Evolutionary conservation across 2,888 invertebrate species (phyloP).

Genomic region (Drosophila birchii): DNA sequence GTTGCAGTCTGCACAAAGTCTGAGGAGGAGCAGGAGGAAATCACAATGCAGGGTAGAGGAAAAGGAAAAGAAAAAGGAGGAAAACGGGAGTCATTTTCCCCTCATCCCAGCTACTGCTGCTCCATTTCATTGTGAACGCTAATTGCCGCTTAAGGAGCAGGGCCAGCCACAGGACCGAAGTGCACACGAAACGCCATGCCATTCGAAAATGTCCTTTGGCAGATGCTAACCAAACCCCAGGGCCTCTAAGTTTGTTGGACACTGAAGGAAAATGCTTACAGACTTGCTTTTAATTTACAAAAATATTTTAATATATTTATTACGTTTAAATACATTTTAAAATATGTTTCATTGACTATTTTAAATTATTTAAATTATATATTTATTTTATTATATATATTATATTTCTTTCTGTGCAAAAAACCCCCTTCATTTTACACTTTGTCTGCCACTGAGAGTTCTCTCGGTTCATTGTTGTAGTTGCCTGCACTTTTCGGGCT

Average conservation of each 20-base stretch:
- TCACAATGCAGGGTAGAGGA: background rate
- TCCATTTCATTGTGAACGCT: slow-evolving; percentile 64
- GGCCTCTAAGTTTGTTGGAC: background rate
- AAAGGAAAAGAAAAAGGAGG: background rate
- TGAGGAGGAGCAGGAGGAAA: background rate
- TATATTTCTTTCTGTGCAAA: slow-evolving; percentile 1
- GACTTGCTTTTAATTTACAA: background rate
- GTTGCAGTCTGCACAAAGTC: slow-evolving; percentile 27
- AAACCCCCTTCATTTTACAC: slow-evolving; percentile 8
- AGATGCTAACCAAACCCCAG: slow-evolving; percentile 19
- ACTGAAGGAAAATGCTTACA: background rate
- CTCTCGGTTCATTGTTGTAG: slow-evolving; percentile 24
- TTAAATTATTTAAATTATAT: background rate
- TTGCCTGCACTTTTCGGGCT: slow-evolving; percentile 62
- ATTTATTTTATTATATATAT: accelerated
- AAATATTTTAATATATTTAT: background rate
- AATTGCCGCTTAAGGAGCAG: slow-evolving; percentile 72
- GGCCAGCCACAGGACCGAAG: slow-evolving; percentile 38
- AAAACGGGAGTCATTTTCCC: background rate
- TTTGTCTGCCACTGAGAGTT: slow-evolving; percentile 30
- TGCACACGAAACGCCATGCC: slow-evolving; percentile 35
- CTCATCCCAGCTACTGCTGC: background rate
- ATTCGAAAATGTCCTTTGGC: slow-evolving; percentile 54
- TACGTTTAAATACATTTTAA: background rate
- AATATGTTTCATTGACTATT: background rate